These are phyloP conservation scores for Gallinago undulata DNA, from an alignment of 2,113 vertebrate species.

Conservation along the genomic window DNA sequence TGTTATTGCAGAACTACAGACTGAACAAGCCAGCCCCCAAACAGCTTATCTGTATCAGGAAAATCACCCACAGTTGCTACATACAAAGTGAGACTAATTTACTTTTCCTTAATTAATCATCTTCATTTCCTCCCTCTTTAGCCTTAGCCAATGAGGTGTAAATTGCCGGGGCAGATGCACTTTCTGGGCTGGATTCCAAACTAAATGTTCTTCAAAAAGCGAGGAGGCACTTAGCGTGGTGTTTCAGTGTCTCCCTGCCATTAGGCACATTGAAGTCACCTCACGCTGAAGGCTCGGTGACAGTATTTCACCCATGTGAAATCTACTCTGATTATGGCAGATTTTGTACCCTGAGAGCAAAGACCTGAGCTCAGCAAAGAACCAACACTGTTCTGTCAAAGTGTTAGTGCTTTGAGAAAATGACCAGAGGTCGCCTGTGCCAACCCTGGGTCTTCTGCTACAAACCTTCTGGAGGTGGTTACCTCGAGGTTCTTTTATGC, in stretches of 20 bases:
- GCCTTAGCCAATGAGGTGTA: conserved; percentile 2
- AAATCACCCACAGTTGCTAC: neutral
- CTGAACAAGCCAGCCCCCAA: neutral
- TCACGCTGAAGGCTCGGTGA: neutral
- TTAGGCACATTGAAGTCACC: neutral
- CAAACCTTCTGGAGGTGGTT: too few relatives aligned
- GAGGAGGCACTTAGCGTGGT: neutral
- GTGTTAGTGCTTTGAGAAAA: fast-evolving
- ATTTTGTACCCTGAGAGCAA: neutral
- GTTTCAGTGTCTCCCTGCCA: neutral
- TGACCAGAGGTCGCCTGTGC: fast-evolving
- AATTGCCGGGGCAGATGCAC: conserved; percentile 39
- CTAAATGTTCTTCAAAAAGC: neutral
- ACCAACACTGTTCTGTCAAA: fast-evolving
- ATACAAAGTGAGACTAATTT: conserved; percentile 12
- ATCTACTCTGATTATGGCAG: fast-evolving
- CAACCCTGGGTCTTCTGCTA: neutral
- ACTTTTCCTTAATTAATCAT: conserved; percentile 53
- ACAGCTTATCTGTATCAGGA: neutral
- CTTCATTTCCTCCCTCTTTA: conserved; percentile 19
- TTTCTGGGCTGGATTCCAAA: conserved; percentile 45
- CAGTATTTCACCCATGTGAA: fast-evolving
- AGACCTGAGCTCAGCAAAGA: neutral
- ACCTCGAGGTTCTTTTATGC: neutral
- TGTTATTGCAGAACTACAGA: neutral